These are phyloP conservation scores for Syritta pipiens DNA, from an alignment of 2,888 invertebrate species.

Conservation along the genomic window DNA sequence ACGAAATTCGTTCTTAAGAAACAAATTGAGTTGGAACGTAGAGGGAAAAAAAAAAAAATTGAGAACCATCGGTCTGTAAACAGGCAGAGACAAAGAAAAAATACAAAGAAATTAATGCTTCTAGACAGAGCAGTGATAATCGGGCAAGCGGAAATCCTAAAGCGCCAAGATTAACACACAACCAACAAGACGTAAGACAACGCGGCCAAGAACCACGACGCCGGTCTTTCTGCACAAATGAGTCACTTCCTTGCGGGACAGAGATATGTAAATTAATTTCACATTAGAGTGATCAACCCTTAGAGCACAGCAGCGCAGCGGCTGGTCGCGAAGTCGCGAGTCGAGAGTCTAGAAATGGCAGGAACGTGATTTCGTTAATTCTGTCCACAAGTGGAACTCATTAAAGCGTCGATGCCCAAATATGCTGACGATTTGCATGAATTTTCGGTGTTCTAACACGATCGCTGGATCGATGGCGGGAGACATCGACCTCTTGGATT, in stretches of 20 bases:
- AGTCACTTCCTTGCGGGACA: conserved; percentile 50
- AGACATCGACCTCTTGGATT: too few relatives aligned
- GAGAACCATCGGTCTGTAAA: too few relatives aligned
- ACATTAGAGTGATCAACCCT: conserved; percentile 59
- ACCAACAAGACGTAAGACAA: conserved; percentile 34
- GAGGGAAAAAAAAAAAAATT: too few relatives aligned
- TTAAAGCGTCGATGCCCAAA: too few relatives aligned
- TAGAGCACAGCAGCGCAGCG: conserved; percentile 1
- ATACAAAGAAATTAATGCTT: conserved; percentile 31
- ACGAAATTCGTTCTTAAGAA: too few relatives aligned
- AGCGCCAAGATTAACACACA: conserved; percentile 26
- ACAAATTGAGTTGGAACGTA: too few relatives aligned
- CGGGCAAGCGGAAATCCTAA: conserved; percentile 69
- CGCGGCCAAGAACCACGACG: conserved; percentile 2
- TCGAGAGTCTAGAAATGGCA: background rate
- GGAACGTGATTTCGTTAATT: conserved; percentile 28
- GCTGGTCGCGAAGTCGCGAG: background rate
- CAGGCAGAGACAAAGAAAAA: too few relatives aligned
- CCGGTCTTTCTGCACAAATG: conserved; percentile 25
- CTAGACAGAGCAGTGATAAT: conserved; percentile 58
- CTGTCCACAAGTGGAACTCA: too few relatives aligned
- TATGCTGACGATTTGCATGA: conserved; percentile 2
- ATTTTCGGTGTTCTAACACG: too few relatives aligned
- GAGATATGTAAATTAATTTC: conserved; percentile 61
- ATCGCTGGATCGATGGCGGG: too few relatives aligned